These are phyloP conservation scores for Chrysocyon brachyurus DNA, from an alignment of 2,797 vertebrate genomes.

Conservation along the genomic window DNA sequence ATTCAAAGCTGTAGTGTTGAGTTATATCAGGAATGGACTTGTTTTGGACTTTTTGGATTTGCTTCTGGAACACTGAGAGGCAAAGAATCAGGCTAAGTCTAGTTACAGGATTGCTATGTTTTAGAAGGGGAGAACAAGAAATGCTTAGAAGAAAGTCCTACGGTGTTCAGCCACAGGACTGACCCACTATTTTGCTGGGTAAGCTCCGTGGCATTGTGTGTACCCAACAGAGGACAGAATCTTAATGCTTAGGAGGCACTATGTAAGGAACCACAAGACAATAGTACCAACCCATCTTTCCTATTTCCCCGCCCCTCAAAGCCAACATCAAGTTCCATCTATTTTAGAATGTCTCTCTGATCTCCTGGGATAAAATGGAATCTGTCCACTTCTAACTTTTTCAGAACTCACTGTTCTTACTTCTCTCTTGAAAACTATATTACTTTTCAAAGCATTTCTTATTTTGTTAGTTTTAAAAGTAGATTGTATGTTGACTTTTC, in stretches of 20 bases:
- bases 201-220: not conserved
- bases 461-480: conserved; percentile 7
- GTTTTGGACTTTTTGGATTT: not conserved
- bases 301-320: not conserved
- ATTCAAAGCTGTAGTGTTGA: not conserved
- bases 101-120: not conserved
- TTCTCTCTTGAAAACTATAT: not conserved
- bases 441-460: not conserved
- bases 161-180: not conserved
- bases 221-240: not conserved
- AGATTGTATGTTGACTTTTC: not conserved
- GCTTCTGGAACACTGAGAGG: not conserved
- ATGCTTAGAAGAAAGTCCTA: not conserved
- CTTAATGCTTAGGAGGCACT: not conserved
- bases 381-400: not conserved
- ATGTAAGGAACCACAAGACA: not conserved
- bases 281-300: not conserved
- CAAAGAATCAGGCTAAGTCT: not conserved
- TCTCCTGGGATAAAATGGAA: not conserved
- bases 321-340: not conserved
- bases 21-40: not conserved
- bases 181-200: not conserved
- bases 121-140: not conserved
- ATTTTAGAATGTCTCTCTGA: not conserved
- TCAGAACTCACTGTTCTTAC: not conserved